Evolutionary conservation across 2,113 vertebrate genomes (phyloP).

Genomic region (Tylochromis polylepis): DNA sequence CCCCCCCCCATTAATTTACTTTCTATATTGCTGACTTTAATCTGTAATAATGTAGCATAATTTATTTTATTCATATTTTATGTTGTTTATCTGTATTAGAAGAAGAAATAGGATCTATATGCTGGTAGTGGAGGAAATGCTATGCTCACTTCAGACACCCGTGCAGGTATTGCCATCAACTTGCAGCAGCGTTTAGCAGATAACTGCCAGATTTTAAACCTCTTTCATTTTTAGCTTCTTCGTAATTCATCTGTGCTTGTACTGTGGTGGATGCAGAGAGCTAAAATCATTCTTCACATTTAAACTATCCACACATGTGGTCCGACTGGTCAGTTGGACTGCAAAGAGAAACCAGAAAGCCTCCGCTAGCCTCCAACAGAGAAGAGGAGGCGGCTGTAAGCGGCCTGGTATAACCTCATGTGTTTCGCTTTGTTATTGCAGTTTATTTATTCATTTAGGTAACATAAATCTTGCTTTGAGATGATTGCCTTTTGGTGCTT

Average conservation of each 20-base stretch:
- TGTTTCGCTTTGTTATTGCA: neutral
- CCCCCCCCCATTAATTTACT: too few species aligned
- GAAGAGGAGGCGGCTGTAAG: neutral
- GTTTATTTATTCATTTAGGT: neutral
- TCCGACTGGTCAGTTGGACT: neutral
- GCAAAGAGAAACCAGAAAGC: neutral
- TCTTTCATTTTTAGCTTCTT: neutral
- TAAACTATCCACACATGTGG: neutral
- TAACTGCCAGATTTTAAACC: neutral
- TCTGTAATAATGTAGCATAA: too few species aligned
- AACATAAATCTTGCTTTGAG: neutral
- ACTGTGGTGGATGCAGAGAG: neutral
- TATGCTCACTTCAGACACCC: neutral
- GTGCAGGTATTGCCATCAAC: neutral
- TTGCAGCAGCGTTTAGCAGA: neutral
- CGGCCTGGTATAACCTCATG: neutral
- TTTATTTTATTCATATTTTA: neutral
- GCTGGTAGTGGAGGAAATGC: neutral
- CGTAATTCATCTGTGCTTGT: neutral
- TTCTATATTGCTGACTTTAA: too few species aligned
- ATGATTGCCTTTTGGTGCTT: neutral
- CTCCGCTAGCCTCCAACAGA: neutral
- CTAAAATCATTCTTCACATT: neutral
- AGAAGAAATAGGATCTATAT: neutral
- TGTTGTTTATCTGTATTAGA: neutral